phyloP scores from a whole-genome alignment of 37 sponge, comb jelly and placozoan species.

The Diacarnus erythraeanus region DNA sequence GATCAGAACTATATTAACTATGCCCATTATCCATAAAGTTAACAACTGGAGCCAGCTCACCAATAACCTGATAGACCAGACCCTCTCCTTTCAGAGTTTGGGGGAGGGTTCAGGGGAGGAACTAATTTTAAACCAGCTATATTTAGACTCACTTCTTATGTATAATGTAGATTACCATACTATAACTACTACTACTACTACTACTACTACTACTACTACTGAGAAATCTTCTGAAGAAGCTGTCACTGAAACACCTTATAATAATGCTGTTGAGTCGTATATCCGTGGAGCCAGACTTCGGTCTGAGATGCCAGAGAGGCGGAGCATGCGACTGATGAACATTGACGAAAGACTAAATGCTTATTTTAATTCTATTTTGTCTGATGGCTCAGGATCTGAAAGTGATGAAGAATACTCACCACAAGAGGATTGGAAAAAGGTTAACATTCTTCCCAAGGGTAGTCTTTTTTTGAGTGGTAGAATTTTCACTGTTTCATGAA shows the following conservation, averaged over 20 bases:
- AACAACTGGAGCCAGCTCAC: no score
- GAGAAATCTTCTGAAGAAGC: background rate
- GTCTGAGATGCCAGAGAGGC: constrained; percentile 46
- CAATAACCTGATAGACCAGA: no score
- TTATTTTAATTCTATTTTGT: background rate
- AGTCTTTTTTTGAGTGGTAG: no score
- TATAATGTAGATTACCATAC: background rate
- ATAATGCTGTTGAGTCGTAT: background rate
- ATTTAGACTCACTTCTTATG: constrained; percentile 1
- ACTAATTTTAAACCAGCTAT: no score
- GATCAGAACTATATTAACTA: no score
- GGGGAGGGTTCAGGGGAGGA: no score
- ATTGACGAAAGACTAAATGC: constrained; percentile 3
- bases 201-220: background rate
- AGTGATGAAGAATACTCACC: constrained; percentile 31
- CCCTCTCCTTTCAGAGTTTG: no score
- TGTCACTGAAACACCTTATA: background rate
- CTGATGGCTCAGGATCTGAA: constrained; percentile 6
- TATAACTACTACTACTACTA: background rate
- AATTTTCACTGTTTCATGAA: no score
- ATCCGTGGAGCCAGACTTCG: constrained; percentile 21
- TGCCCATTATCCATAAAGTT: no score
- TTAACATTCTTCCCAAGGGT: no score
- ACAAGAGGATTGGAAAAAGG: constrained; percentile 15
- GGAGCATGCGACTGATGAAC: constrained; percentile 50